These are phyloP conservation scores for Drosophila subquinaria DNA, from an alignment of 2,888 invertebrate species.

Conservation along the genomic window DNA sequence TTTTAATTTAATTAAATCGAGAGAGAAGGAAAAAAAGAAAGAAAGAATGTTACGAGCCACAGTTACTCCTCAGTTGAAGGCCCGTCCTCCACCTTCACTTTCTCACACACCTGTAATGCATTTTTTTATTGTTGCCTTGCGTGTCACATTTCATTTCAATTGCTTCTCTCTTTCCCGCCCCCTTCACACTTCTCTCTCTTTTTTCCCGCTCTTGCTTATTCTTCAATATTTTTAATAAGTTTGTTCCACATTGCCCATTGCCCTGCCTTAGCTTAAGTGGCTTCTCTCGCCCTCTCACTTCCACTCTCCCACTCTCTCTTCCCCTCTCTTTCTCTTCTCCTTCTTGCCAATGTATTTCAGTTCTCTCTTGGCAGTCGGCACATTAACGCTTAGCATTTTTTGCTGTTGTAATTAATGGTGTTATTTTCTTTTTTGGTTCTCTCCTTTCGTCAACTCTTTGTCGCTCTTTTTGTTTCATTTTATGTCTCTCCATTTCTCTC, in stretches of 20 bases:
- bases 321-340: neutral
- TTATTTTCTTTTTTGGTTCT: slow-evolving; percentile 44
- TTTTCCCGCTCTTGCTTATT: slow-evolving; percentile 5
- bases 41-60: slow-evolving; percentile 18
- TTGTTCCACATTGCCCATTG: slow-evolving; percentile 54
- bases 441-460: slow-evolving; percentile 49
- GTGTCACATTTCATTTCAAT: slow-evolving; percentile 64
- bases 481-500: neutral
- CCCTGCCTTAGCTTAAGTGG: slow-evolving; percentile 28
- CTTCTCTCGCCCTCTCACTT: neutral
- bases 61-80: slow-evolving; percentile 10
- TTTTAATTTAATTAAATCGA: slow-evolving; percentile 70
- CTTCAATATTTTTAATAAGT: slow-evolving; percentile 64
- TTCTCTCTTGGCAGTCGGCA: slow-evolving; percentile 29
- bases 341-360: slow-evolving; percentile 2
- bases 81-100: slow-evolving; percentile 51
- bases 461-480: slow-evolving; percentile 31
- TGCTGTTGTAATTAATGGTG: slow-evolving; percentile 50
- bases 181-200: neutral
- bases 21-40: slow-evolving; percentile 9
- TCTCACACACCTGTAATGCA: slow-evolving; percentile 51
- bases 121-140: slow-evolving; percentile 54
- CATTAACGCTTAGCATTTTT: slow-evolving; percentile 50
- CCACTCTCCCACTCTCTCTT: neutral
- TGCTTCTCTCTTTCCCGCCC: slow-evolving; percentile 23